Evolutionary conservation across 1,140 invertebrate genomes (phyloP), one percentile per base, ranked within the genome.

Genomic region (Acromyrmex charruanus): DNA sequence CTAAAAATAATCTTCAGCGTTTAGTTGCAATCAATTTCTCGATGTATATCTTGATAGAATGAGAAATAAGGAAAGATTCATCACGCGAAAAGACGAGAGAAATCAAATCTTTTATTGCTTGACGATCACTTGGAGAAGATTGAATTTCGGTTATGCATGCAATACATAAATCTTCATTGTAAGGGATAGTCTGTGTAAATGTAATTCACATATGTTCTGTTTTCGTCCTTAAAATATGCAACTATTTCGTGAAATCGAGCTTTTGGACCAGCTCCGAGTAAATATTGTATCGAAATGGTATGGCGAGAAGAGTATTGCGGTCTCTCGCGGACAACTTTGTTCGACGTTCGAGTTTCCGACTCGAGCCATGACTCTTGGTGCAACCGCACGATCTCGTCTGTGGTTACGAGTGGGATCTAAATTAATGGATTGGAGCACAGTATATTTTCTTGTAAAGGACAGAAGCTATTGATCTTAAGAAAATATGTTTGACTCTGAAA

Each of bases 341-440:
- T 84, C 80, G 80, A 85, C 86, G 86, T 90, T 79, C 89, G 75
- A 79, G 88, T 85, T 90, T 87, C 86, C 89, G 68, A 81, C 87
- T 90, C 86, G 44, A 87, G 86, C 88, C 89, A 90, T 85, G 89
- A 90, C 84, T 90, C 89, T 89, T 90, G 79, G 85, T 59, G 53
- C 85, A 53, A 90, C 89, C 89, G 79, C 89, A 90, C 88, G 89
- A 90, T 90, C 88, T 90, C 89, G 89, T 90, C 86, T 68, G 89
- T 71, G 89, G 89, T 90, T 88, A 85, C 88, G 72, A 81, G 79
- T 81, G 86, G 86, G 88, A 90, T 90, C 88, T 90, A 85, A 88
- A 89, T 82, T 90, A 90, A 90, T 88, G 89, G 89, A 90, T 88
- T 88, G 89, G 85, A 75, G 58, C 71, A 84, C 85, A 85, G 87